Conservation (phyloP, 2,888 invertebrate genomes). For the Chrysodeixis includens region DNA sequence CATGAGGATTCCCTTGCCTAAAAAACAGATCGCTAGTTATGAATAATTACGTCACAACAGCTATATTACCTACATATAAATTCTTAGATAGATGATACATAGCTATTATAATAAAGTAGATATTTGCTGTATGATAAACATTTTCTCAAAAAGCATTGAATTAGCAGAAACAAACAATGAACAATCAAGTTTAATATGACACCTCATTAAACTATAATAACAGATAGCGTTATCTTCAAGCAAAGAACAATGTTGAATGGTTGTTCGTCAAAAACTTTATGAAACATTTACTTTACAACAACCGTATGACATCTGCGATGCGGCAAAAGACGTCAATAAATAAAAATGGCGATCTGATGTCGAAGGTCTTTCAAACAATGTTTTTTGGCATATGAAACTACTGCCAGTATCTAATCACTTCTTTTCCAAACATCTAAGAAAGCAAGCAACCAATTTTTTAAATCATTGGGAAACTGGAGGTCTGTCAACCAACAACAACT, state of each 20-base stretch:
- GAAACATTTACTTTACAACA: neutral
- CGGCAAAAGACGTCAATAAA: neutral
- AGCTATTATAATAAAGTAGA: neutral
- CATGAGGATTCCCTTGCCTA: too few relatives aligned
- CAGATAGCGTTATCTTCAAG: neutral
- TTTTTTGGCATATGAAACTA: too few relatives aligned
- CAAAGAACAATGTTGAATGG: neutral
- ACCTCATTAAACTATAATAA: conserved; percentile 6
- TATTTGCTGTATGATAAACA: neutral
- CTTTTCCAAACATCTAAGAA: too few relatives aligned
- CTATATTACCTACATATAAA: neutral
- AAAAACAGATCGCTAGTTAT: too few relatives aligned
- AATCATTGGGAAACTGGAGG: too few relatives aligned
- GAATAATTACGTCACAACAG: too few relatives aligned
- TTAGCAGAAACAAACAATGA: conserved; percentile 7
- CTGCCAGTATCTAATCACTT: too few relatives aligned
- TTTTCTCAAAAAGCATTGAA: neutral
- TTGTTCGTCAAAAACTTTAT: neutral
- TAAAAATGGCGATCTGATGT: too few relatives aligned
- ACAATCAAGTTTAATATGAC: conserved; percentile 17
- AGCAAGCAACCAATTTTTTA: too few relatives aligned
- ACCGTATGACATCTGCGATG: neutral
- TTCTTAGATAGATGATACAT: neutral
- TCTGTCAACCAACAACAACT: too few relatives aligned
- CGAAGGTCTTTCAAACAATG: too few relatives aligned